Evolutionary conservation across 1,140 invertebrate genomes (phyloP).

Genomic region (Meteorus sp.): DNA sequence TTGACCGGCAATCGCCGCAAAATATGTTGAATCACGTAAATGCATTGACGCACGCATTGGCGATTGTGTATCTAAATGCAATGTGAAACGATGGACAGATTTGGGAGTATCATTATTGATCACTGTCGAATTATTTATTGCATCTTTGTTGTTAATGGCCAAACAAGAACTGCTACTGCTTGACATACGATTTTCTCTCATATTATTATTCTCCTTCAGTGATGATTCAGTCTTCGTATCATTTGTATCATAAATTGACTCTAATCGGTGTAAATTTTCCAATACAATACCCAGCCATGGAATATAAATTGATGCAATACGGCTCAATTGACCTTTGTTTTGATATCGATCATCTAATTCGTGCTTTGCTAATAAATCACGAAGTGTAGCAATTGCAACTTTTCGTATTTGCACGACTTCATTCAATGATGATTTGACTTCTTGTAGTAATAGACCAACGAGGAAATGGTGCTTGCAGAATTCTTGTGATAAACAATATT

Average conservation of each 20-base stretch:
- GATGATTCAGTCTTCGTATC: constrained; percentile 44
- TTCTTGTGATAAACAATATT: constrained; percentile 71
- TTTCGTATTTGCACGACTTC: constrained; percentile 81
- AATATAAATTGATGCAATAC: constrained; percentile 87
- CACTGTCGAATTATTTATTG: constrained; percentile 31
- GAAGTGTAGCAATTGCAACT: constrained; percentile 75
- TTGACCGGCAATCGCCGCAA: constrained; percentile 78
- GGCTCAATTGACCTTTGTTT: constrained; percentile 75
- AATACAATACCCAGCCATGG: constrained; percentile 86
- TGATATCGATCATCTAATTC: constrained; percentile 90
- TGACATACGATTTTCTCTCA: too few species aligned
- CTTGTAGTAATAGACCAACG: constrained; percentile 76
- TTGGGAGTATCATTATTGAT: constrained; percentile 57
- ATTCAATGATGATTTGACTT: constrained; percentile 77
- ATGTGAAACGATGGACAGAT: constrained; percentile 57
- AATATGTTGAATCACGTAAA: constrained; percentile 72
- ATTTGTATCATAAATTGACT: constrained; percentile 47
- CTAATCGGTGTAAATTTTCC: constrained; percentile 75
- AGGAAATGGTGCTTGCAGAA: constrained; percentile 91
- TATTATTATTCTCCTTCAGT: constrained; percentile 54
- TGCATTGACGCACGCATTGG: constrained; percentile 64
- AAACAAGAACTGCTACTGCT: constrained; percentile 56
- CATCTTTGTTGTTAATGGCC: constrained; percentile 37
- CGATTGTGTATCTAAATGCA: constrained; percentile 63
- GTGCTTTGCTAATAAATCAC: constrained; percentile 90